These are phyloP conservation scores for Holotrichia oblita DNA, from an alignment of 1,140 invertebrate genomes.

Conservation along the genomic window DNA sequence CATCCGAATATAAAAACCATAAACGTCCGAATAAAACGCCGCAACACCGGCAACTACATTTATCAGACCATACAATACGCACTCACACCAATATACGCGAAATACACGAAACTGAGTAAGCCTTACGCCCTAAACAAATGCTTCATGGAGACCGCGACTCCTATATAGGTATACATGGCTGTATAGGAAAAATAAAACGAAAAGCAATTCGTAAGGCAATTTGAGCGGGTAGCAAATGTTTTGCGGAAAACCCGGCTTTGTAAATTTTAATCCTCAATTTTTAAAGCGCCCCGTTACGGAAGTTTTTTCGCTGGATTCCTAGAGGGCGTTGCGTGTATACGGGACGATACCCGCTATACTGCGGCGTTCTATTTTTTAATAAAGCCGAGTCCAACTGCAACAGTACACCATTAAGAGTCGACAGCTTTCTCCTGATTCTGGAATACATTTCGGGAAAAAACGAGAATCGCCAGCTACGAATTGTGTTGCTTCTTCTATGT, in stretches of 20 bases:
- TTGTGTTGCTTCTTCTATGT: too few relatives aligned
- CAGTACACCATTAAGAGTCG: background rate
- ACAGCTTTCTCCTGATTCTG: background rate
- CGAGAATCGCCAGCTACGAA: background rate
- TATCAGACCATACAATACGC: background rate
- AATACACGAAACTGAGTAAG: background rate
- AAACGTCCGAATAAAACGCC: background rate
- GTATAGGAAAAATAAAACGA: background rate
- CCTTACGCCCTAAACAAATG: background rate
- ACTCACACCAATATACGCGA: background rate
- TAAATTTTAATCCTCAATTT: constrained; percentile 18
- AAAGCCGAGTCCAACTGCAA: background rate
- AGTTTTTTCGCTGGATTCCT: background rate
- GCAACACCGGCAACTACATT: background rate
- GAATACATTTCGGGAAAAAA: background rate
- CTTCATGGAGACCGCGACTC: background rate
- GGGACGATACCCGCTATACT: background rate
- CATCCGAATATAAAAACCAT: background rate
- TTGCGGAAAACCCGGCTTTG: constrained; percentile 1
- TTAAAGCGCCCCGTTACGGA: background rate
- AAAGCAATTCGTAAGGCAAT: background rate
- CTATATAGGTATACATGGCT: background rate
- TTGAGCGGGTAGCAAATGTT: background rate
- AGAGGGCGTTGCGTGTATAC: background rate
- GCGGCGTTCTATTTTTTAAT: background rate